Percentiles rank a stretch among this genome's conserved stretches.
Conservation (phyloP, 1,140 invertebrate species). For the Palaemon carinicauda region DNA sequence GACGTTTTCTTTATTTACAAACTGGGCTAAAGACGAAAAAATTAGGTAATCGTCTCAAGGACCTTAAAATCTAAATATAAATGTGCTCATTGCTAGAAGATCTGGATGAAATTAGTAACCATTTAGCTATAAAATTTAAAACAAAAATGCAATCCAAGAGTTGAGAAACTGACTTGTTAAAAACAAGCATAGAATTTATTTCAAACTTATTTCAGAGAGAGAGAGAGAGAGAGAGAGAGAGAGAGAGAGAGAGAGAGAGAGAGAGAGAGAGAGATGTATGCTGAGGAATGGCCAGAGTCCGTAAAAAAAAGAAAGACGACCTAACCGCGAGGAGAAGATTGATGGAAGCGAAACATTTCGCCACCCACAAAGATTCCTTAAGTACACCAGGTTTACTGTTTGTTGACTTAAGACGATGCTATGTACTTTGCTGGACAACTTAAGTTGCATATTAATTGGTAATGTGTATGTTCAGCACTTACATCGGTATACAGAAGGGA, state of each 20-base stretch:
- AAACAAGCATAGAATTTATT: background rate
- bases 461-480: too few relatives aligned
- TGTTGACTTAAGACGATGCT: background rate
- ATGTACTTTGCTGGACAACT: background rate
- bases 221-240: background rate
- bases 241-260: constrained; percentile 23
- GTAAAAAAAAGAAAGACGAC: background rate
- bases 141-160: too few relatives aligned
- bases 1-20: too few relatives aligned
- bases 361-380: background rate
- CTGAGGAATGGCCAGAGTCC: background rate
- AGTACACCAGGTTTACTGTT: background rate
- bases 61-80: too few relatives aligned
- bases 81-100: too few relatives aligned
- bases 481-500: too few relatives aligned
- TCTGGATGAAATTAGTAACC: too few relatives aligned
- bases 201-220: background rate
- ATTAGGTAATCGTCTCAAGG: too few relatives aligned
- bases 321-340: background rate
- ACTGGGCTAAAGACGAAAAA: too few relatives aligned
- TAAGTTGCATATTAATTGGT: background rate
- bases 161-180: background rate
- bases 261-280: constrained; percentile 13
- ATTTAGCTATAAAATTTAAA: too few relatives aligned
- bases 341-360: background rate